Evolutionary conservation across 2,888 invertebrate species (phyloP), one percentile per base, ranked within the genome.

Genomic region (Calliscelio sp.): DNA sequence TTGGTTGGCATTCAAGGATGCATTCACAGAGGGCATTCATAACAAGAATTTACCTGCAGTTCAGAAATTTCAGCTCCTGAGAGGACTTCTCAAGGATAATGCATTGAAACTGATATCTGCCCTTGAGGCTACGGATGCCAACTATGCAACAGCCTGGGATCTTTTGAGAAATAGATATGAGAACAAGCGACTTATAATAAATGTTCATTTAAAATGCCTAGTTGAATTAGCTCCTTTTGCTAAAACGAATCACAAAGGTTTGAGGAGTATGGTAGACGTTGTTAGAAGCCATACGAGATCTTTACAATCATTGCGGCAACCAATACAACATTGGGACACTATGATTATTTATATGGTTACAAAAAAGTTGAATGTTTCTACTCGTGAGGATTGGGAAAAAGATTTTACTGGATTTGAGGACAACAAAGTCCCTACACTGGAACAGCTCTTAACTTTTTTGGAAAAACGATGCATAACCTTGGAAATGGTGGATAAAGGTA

Each of bases 61-160:
- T 11, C 59, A 59, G n/a, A 59, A 59, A 25, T 59, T 59, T 38
- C 59, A 59, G 22, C 18, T 59, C 2, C 18, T 59, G 11, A 20
- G 59, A 10, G 35, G 35, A 8, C 22, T 59, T 4, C 24, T 59
- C 6, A 68, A 55, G 22, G 68, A 65, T 10, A n/a, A 66, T 5
- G 75, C 75, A 6, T 32, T 55, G 4, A 41, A 44, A 16, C n/a
- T 75, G 2, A 75, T 75, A 1, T 53, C 75, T n/a, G 44, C 75
- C 10, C 57, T 75, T 3, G 65, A 75, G 10, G 53, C 55, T 0
- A 65, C 65, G 2, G 74, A 63, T 0, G 53, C 25, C 3, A 65
- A 75, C 16, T 75, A 66, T 22, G 11, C 0, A 20, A 11, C n/a
- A 41, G 55, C 75, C 3, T 75, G 65, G 75, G 35, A 65, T n/a